A percentile compares a stretch with the other conserved stretches of the same genome.
These are phyloP conservation scores for Spilosoma lubricipeda DNA, from an alignment of 2,888 invertebrate genomes.

Conservation along the genomic window DNA sequence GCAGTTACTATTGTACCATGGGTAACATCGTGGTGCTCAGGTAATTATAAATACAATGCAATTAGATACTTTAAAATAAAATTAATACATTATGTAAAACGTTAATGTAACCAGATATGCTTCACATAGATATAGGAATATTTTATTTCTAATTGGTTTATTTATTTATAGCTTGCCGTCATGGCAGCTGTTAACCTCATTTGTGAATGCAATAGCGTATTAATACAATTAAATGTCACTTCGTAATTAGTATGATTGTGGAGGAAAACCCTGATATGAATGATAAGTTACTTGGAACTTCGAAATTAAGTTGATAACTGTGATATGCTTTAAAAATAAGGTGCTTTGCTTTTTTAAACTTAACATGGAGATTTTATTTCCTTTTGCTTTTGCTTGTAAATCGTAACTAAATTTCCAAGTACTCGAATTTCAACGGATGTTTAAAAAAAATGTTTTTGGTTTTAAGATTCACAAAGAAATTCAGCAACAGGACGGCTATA, in stretches of 20 bases:
- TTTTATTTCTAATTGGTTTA: conserved; percentile 9
- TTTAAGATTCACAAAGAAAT: too few species aligned
- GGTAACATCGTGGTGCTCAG: too few species aligned
- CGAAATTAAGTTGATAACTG: not conserved
- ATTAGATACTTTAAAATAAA: not conserved
- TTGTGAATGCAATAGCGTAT: conserved; percentile 10
- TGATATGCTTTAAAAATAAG: not conserved
- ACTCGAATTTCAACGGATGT: too few species aligned
- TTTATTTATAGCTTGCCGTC: conserved; percentile 1
- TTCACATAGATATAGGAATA: not conserved
- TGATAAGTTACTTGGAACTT: not conserved
- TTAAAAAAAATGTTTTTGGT: too few species aligned
- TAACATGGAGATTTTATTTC: too few species aligned
- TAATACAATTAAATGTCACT: conserved; percentile 11
- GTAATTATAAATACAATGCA: not conserved
- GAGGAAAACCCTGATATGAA: not conserved
- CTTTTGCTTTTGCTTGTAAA: not conserved
- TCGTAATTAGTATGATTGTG: conserved; percentile 13
- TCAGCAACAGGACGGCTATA: too few species aligned
- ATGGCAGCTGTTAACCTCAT: conserved; percentile 15
- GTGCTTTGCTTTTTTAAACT: not conserved
- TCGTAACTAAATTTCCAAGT: too few species aligned
- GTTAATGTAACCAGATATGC: not conserved
- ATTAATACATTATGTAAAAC: not conserved
- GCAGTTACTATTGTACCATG: too few species aligned